Evolutionary conservation across 2,113 vertebrate genomes (phyloP), one percentile per base, ranked within the genome.

Genomic region (Triplophysa siluroides): DNA sequence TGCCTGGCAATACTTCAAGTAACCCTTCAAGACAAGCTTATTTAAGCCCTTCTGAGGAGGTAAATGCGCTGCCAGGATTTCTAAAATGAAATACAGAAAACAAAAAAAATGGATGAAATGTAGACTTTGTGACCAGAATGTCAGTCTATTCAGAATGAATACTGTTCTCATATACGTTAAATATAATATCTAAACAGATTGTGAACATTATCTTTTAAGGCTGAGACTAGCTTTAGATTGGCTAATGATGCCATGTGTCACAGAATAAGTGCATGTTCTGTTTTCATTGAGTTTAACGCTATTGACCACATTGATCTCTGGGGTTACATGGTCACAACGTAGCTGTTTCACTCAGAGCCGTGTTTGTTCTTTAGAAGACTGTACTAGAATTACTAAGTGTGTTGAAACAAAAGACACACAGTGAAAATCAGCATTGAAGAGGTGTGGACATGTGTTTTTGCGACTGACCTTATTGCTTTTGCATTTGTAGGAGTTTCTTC

Each of bases 291-390:
- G 77, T 83, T 83, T 86, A 82, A 82, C 83, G 11, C 85, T 80
- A 82, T 84, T 81, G 86, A 84, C 76, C 29, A 4, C 69, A 89
- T 89, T 83, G 85, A 89, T 88, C 85, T 65, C 14, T n/a, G 63
- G 60, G 75, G 81, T 84, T 78, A 74, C 62, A 52, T 60, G n/a
- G 78, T 87, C 70, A 38, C 33, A 79, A 81, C 87, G 81, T 52
- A 78, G 80, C 72, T 43, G 73, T 84, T 86, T 78, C 76, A 85
- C 82, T 84, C 79, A 58, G 50, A 14, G 50, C 4, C 16, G 65
- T 56, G 69, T 45, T 71, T 18, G 33, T 47, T 19, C 19, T 61
- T 19, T 45, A 24, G 13, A 41, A 9, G 19, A 26, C 10, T 74
- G 33, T 38, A 6, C 33, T 38, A 38, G 33, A 38, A 0, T 29